Conservation (phyloP, 2,113 vertebrate genomes). For the Okapia johnstoni region DNA sequence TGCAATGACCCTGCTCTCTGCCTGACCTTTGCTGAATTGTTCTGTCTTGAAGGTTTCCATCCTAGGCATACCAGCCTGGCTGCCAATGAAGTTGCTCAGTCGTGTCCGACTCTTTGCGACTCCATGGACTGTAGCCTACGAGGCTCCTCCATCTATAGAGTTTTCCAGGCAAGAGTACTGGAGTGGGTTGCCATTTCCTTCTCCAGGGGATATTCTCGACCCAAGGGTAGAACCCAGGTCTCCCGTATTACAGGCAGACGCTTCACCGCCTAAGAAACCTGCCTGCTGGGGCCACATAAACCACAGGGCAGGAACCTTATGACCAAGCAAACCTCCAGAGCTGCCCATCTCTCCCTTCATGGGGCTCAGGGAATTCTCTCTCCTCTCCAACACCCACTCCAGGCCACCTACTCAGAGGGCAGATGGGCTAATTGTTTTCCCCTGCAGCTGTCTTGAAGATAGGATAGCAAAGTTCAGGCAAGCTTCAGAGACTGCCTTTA, state of each 20-base stretch:
- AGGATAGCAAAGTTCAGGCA: not conserved
- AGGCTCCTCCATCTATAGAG: not conserved
- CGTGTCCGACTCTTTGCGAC: accelerated
- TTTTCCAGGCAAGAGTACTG: not conserved
- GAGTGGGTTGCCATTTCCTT: not conserved
- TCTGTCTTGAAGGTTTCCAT: not conserved
- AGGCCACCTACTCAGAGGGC: not conserved
- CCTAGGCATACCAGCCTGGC: not conserved
- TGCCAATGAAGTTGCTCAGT: not conserved
- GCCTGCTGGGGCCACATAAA: not conserved
- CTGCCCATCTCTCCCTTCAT: accelerated
- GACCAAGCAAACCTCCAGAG: not conserved
- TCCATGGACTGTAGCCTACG: not conserved
- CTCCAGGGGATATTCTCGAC: not conserved
- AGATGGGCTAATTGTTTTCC: not conserved
- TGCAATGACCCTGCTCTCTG: not conserved
- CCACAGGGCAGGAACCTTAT: accelerated
- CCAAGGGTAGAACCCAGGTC: not conserved
- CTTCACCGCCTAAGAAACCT: not conserved
- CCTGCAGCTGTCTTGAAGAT: not conserved
- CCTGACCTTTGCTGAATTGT: not conserved
- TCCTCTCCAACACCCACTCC: not conserved
- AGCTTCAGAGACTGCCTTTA: constrained; percentile 19
- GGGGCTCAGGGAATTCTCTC: not conserved
- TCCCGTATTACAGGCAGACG: not conserved